Evolutionary conservation across 2,113 vertebrate genomes (phyloP), one percentile per base, ranked within the genome.

Genomic region (Urocynchramus pylzowi): DNA sequence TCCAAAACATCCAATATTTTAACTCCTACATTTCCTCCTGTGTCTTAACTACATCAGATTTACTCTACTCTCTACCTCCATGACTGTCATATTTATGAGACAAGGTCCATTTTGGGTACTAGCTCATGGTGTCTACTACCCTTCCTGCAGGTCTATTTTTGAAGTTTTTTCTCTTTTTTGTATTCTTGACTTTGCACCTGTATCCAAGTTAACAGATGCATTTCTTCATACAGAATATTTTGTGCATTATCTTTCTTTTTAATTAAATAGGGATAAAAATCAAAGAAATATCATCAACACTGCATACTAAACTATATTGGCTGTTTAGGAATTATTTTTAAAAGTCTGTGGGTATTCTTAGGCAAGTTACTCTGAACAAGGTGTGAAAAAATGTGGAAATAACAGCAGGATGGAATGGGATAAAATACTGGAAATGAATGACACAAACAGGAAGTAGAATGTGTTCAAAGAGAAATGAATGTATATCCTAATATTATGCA

Each of bases 401-500:
- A 77, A 67, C 78, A 80, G 61, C 88, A 70, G 61, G n/a, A 89
- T 81, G 50, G 81, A 93, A 64, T 75, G 59, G 77, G 44, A 75
- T 89, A 71, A 95, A 96, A 67, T 82, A 79, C 39, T 71, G 71
- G 54, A 91, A 78, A 90, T 68, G 64, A 92, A 87, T 89, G 68
- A 91, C 54, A 68, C 65, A 95, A 89, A 91, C 84, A 67, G 69
- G 71, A 96, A 91, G 49, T 85, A 87, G 80, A 90, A 74, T 8
- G 0, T 83, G 50, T 96, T 96, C 71, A 60, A 69, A 95, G 94
- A 95, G 83, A 96, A 89, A 89, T 92, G 88, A 91, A 94, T 83
- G 49, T 95, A 86, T 92, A 88, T 70, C 78, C 71, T 97, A 94
- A 95, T 97, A 83, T 85, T 95, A 96, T 95, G 84, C 88, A 79